Conservation (phyloP, 2,888 invertebrate genomes). For the Machimus atricapillus region DNA sequence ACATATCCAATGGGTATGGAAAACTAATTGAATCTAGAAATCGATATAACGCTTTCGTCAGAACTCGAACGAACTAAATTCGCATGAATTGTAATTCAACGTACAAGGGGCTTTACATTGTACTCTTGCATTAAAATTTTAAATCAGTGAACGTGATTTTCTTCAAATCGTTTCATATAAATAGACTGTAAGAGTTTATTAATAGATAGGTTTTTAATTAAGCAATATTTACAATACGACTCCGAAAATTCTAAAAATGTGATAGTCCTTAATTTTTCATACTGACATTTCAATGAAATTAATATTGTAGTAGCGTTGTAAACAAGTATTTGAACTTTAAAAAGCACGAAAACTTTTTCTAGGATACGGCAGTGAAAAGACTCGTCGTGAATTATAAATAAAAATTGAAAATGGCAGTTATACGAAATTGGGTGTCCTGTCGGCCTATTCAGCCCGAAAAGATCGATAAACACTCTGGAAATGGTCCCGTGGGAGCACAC, state of each 20-base stretch:
- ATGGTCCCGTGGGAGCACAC: not conserved
- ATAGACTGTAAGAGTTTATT: too few species aligned
- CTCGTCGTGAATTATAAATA: not conserved
- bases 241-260: not conserved
- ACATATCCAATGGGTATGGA: not conserved
- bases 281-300: not conserved
- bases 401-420: not conserved
- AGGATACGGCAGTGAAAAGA: not conserved
- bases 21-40: not conserved
- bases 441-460: not conserved
- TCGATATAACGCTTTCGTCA: not conserved
- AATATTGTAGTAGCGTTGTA: not conserved
- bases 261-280: not conserved
- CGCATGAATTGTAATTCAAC: not conserved
- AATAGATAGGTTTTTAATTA: too few species aligned
- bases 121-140: not conserved
- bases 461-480: not conserved
- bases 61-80: not conserved
- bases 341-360: not conserved
- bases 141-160: not conserved
- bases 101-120: too few species aligned
- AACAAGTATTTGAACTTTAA: not conserved
- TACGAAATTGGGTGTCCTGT: not conserved
- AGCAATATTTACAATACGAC: too few species aligned
- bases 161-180: not conserved